These are phyloP conservation scores for Gavia stellata DNA, from an alignment of 2,113 vertebrate species.

Conservation along the genomic window DNA sequence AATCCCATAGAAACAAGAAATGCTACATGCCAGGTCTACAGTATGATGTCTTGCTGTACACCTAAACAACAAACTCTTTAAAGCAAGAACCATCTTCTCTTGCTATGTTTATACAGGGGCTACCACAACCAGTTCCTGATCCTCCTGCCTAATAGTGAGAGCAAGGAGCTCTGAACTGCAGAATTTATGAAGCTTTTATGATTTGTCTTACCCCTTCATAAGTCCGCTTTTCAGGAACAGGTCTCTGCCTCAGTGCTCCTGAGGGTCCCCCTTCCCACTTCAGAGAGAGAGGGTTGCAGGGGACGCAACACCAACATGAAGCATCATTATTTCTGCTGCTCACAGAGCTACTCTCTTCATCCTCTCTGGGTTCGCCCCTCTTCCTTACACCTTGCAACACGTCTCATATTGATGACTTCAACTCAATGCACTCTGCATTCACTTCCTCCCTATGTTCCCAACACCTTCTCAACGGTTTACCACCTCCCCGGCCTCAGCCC, in stretches of 20 bases:
- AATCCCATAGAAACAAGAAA: background rate
- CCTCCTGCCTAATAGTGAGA: background rate
- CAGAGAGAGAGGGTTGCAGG: background rate
- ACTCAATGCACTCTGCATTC: background rate
- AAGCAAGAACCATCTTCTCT: background rate
- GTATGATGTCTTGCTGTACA: background rate
- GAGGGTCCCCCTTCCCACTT: background rate
- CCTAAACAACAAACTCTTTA: background rate
- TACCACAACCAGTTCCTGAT: background rate
- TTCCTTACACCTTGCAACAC: background rate
- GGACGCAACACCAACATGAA: background rate
- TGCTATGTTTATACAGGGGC: background rate
- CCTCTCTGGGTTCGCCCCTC: background rate
- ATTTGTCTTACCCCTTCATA: background rate
- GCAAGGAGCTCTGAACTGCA: background rate
- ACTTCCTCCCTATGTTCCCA: background rate
- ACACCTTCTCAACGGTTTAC: background rate
- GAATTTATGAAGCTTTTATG: background rate
- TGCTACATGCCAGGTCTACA: background rate
- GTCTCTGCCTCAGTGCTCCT: background rate
- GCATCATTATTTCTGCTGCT: background rate
- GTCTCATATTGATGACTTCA: too few species aligned
- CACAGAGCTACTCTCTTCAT: background rate
- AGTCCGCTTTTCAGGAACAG: background rate
- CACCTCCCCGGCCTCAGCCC: background rate